Evolutionary conservation across 1,140 invertebrate species (phyloP), one percentile per base, ranked within the genome.

Genomic region (Micrasema minimum): DNA sequence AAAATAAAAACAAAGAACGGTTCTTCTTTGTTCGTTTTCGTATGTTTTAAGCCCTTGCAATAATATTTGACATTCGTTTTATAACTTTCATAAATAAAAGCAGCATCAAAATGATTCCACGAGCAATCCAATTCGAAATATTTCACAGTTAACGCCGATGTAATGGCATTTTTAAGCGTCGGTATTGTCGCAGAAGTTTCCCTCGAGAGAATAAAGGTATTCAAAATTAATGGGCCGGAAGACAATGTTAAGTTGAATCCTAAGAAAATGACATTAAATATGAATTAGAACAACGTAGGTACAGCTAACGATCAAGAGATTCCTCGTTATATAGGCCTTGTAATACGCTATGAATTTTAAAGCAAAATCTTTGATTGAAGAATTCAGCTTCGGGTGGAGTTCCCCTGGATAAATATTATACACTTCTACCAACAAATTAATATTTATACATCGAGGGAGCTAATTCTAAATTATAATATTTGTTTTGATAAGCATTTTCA

Each of bases 251-350:
- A 65, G 45, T 62, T 31, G 72, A 71, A 67, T 71, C 66, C 62
- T 69, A 71, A 71, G 68, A 71, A 71, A 74, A 74, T 71, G 69
- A 55, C 73, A 75, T 75, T 72, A 75, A 75, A 75, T 75, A 75
- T 72, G 73, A 72, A 75, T 75, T 72, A 75, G 73, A 45, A 37
- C 53, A 46, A 38, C 45, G 14, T 26, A 65, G 48, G 71, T 59
- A 65, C 48, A 59, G 50, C 38, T 71, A 65, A 67, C 66, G 66
- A 75, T 66, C 65, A 38, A 20, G 23, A 20, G 23, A n/a, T 35
- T 59, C 61, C 66, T 16, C 41, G 67, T 61, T 53, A 23, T 45
- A 57, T 37, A n/a, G 43, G 41, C 50, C 57, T 22, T 10, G 35
- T 69, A 72, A 72, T 72, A 48, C 46, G 55, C 66, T 69, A 72